A percentile compares a stretch with the other conserved stretches of the same genome.
phyloP scores from a whole-genome alignment of 2,797 vertebrate species.

The Spea hammondii region DNA sequence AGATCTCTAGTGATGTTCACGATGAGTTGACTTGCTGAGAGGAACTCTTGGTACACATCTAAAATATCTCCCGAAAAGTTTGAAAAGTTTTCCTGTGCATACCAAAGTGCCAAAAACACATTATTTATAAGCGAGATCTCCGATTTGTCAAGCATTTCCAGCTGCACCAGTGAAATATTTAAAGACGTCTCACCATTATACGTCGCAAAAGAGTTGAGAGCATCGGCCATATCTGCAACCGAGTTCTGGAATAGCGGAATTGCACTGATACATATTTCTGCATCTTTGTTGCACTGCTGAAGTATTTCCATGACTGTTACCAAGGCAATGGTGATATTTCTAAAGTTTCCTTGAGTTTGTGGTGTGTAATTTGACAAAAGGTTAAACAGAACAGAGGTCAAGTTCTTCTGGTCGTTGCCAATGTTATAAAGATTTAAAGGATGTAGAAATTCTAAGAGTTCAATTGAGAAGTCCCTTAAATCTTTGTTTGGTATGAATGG shows the following conservation, averaged over 20 bases:
- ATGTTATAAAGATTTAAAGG: conserved; percentile 18
- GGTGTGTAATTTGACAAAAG: conserved; percentile 1
- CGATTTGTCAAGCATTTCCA: neutral
- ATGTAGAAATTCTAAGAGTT: conserved; percentile 14
- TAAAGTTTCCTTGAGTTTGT: conserved; percentile 2
- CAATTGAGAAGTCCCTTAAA: neutral
- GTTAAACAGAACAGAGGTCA: conserved; percentile 9
- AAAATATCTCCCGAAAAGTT: neutral
- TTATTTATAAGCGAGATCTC: conserved; percentile 29
- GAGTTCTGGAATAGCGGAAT: conserved; percentile 16
- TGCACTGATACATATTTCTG: neutral
- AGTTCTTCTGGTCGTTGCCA: neutral
- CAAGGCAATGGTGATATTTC: conserved; percentile 13
- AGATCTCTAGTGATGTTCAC: conserved; percentile 15
- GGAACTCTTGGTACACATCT: conserved; percentile 20
- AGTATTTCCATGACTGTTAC: conserved; percentile 12
- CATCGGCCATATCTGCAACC: conserved; percentile 4
- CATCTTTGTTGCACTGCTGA: neutral
- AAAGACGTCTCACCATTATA: neutral
- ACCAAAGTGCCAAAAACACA: conserved; percentile 3
- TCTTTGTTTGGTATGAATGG: neutral
- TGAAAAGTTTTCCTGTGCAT: neutral
- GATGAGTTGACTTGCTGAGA: conserved; percentile 12
- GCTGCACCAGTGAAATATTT: conserved; percentile 14
- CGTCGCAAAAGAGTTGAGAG: neutral